Conservation (phyloP, 2,888 invertebrate species). For the Andrena chrysosceles region DNA sequence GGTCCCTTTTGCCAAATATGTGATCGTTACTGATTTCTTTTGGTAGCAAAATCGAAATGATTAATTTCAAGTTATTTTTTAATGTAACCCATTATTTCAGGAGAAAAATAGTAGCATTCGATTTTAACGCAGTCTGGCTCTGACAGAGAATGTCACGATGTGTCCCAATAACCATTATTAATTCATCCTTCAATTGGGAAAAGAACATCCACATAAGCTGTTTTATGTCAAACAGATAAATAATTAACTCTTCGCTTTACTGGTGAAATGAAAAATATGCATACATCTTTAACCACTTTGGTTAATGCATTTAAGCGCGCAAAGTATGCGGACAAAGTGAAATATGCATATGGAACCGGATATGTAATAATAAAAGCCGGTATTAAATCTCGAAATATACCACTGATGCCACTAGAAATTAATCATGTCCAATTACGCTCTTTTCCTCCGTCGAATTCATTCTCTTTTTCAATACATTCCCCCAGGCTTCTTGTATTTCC, state of each 20-base stretch:
- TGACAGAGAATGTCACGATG: neutral
- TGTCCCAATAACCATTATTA: neutral
- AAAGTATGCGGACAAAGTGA: neutral
- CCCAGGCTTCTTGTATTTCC: neutral
- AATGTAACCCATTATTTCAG: too few relatives aligned
- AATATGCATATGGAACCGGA: neutral
- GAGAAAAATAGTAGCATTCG: too few relatives aligned
- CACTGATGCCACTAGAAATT: neutral
- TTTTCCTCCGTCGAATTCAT: neutral
- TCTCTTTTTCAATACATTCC: neutral
- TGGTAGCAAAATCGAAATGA: too few relatives aligned
- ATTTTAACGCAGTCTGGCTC: neutral
- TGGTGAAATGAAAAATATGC: neutral
- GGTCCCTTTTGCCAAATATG: too few relatives aligned
- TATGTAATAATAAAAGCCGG: neutral
- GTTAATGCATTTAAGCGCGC: neutral
- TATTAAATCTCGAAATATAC: neutral
- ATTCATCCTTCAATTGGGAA: neutral
- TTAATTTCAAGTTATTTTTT: too few relatives aligned
- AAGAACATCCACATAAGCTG: neutral
- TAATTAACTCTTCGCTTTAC: neutral
- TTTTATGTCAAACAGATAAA: too few relatives aligned
- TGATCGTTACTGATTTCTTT: too few relatives aligned
- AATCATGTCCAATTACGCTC: neutral
- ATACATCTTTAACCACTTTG: neutral